Evolutionary conservation across 2,113 vertebrate species (phyloP), one percentile per base, ranked within the genome.

Genomic region (Phaethon lepturus): DNA sequence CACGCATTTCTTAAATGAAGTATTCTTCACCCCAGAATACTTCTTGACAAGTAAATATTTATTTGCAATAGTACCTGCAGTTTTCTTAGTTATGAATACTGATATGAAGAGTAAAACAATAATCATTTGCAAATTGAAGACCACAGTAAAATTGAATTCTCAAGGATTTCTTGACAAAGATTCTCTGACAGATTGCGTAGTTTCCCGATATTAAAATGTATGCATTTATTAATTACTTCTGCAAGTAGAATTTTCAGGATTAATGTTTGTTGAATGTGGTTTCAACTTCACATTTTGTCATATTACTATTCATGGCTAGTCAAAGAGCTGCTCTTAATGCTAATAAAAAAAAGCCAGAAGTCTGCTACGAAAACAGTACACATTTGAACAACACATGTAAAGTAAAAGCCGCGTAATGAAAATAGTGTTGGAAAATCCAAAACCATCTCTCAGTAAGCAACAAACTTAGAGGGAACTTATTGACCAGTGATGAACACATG

Each of bases 21-120:
- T 92, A 78, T 90, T 33, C 74, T 95, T 92, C 84, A 96, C 35
- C 59, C 45, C 49, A 96, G 56, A 93, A 89, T 40, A 64, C 42
- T 81, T 40, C 68, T 93, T 93, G 76, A 93, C 72, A 96, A 71
- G 74, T 90, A 94, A 96, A 78, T 84, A 96, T 87, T 84, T 94
- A 64, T 75, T 91, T 86, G 31, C 17, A 80, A 52, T 64, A 66
- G 9, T 53, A 64, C 24, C 45, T 71, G 62, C 19, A 52, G 31
- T 28, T 78, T 83, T 81, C 10, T 15, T 26, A 49, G 20, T 7
- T 67, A 66, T 52, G 33, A 66, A 84, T 45, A 49, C 3, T 5
- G 6, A 71, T 29, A 22, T 17, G 16, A 80, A 76, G 42, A 66
- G 28, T 62, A 91, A 84, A 64, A 40, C 16, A 59, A n/a, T 40